These are phyloP conservation scores for Eucera pruinosa DNA, from an alignment of 2,888 invertebrate genomes.

Conservation along the genomic window DNA sequence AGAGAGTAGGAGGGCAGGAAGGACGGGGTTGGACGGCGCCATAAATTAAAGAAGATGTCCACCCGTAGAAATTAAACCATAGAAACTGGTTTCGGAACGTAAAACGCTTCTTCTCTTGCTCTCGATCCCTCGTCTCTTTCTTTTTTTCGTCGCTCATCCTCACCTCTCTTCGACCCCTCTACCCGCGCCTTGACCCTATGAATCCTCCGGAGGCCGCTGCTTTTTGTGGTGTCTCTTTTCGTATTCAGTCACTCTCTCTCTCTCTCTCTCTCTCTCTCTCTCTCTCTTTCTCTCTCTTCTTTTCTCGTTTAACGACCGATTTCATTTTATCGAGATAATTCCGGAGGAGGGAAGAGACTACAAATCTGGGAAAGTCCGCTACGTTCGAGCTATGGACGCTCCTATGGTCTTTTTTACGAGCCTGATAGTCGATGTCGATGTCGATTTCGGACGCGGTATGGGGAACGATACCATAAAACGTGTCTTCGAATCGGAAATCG, in stretches of 20 bases:
- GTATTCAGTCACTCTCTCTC: too few relatives aligned
- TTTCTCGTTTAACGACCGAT: constrained; percentile 76
- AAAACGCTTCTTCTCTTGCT: constrained; percentile 66
- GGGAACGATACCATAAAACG: constrained; percentile 7
- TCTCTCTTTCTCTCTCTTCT: constrained; percentile 45
- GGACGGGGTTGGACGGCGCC: constrained; percentile 69
- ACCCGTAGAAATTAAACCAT: constrained; percentile 82
- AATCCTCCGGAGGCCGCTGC: constrained; percentile 14
- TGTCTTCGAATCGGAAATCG: constrained; percentile 15
- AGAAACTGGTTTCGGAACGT: constrained; percentile 81
- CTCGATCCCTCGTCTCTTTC: constrained; percentile 37
- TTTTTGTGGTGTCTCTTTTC: too few relatives aligned
- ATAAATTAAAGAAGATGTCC: constrained; percentile 82
- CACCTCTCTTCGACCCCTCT: constrained; percentile 36
- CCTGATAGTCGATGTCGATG: constrained; percentile 43
- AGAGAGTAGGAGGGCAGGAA: constrained; percentile 48
- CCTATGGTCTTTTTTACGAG: constrained; percentile 46
- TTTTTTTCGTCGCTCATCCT: not conserved
- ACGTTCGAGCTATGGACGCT: constrained; percentile 40
- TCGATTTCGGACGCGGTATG: not conserved
- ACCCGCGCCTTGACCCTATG: constrained; percentile 42
- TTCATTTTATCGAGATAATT: constrained; percentile 73
- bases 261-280: constrained; percentile 46
- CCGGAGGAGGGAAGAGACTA: constrained; percentile 38
- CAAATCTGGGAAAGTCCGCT: constrained; percentile 58